Conservation (phyloP, 2,113 vertebrate genomes). For the Pituophis catenifer region DNA sequence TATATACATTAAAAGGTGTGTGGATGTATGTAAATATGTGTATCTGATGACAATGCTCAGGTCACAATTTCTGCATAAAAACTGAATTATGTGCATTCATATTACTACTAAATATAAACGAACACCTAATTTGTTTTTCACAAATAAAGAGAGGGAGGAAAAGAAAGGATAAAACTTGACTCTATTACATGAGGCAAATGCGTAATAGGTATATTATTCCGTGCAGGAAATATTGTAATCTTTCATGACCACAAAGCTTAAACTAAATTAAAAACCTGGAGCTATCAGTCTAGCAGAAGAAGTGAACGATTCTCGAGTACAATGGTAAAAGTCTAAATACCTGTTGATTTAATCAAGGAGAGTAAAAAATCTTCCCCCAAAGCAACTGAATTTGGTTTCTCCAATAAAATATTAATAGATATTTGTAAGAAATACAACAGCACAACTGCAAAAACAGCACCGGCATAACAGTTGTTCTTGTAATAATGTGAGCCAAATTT, state of each 20-base stretch:
- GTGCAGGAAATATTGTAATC: conserved; percentile 31
- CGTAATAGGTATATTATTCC: neutral
- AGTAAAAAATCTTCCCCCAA: conserved; percentile 16
- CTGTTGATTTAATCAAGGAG: conserved; percentile 59
- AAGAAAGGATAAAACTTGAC: conserved; percentile 12
- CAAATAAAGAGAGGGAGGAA: conserved; percentile 10
- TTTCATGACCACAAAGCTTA: conserved; percentile 35
- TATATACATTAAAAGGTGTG: neutral
- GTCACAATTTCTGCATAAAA: neutral
- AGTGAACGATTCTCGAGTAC: neutral
- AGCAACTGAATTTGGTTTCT: neutral
- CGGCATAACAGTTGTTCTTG: neutral
- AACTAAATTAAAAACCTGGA: conserved; percentile 38
- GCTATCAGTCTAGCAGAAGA: neutral
- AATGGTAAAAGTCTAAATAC: conserved; percentile 44
- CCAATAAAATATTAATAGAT: neutral
- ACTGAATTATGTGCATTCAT: neutral
- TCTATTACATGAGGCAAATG: neutral
- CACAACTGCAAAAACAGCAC: conserved; percentile 20
- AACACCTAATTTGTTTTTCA: conserved; percentile 11
- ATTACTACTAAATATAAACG: neutral
- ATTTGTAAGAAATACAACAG: neutral
- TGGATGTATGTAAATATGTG: neutral
- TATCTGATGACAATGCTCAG: neutral
- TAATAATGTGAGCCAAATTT: conserved; percentile 22